Percentiles rank a stretch among this genome's conserved stretches.
These are phyloP conservation scores for Campylorhamphus procurvoides DNA, from an alignment of 2,113 vertebrate species.

Conservation along the genomic window DNA sequence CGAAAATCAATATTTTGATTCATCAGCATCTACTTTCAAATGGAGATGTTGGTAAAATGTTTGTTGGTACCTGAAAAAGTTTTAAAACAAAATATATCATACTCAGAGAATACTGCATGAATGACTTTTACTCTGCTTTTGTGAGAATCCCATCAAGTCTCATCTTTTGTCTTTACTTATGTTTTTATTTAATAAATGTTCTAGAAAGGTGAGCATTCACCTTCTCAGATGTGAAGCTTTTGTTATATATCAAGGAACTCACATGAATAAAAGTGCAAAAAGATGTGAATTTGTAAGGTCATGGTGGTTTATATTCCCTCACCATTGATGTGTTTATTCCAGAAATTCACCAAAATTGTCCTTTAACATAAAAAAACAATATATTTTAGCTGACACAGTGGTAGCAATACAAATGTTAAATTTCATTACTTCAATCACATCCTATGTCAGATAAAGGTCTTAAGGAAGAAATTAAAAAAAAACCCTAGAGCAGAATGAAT, in stretches of 20 bases:
- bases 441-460: neutral
- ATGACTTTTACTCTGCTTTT: neutral
- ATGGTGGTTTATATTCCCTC: neutral
- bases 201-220: neutral
- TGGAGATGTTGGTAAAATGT: neutral
- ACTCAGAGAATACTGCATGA: neutral
- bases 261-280: neutral
- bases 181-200: neutral
- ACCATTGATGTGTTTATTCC: neutral
- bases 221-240: neutral
- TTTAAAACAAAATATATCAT: neutral
- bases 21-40: neutral
- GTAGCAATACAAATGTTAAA: neutral
- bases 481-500: neutral
- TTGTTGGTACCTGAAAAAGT: neutral
- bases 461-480: neutral
- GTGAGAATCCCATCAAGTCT: neutral
- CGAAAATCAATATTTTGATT: neutral
- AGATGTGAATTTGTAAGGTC: neutral
- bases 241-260: neutral
- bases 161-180: neutral
- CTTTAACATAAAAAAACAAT: neutral
- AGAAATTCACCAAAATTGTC: neutral
- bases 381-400: neutral
- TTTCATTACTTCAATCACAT: neutral